Evolutionary conservation across 2,797 vertebrate genomes (phyloP), one percentile per base, ranked within the genome.

Genomic region (Gobio occitaniae): DNA sequence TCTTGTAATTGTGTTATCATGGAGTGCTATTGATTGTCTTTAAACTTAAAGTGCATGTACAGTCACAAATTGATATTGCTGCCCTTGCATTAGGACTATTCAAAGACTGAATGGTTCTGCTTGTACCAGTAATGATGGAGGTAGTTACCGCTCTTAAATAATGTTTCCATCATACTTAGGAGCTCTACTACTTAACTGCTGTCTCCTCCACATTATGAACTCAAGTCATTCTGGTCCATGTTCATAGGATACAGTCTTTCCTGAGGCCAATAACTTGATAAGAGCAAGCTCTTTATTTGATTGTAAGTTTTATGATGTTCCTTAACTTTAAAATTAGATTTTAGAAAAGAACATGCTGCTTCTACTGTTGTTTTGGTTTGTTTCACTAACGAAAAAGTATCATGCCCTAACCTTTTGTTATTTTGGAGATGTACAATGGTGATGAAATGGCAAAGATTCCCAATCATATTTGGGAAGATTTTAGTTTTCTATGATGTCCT

Each of bases 11-110:
- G 84, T 77, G 84, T 91, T 90, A 91, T 87, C 84, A 76, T 82
- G 83, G 87, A 90, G 86, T 88, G 86, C 86, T 91, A 91, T 91
- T 88, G 89, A 90, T 91, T 90, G 87, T 63, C 80, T 89, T 86
- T 84, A 85, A 88, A 84, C 82, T 86, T 89, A 87, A 89, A 91
- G 88, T 85, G 84, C 86, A 89, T 82, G 88, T 90, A 87, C 72
- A 76, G 87, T 90, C 87, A 86, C 89, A 90, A 87, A 90, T 80
- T 82, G 82, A 85, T 89, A 86, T 74, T 87, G 86, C 82, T 83
- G 84, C 59, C 87, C 89, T 80, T 81, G 77, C 56, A 78, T 87
- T 82, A 59, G 78, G 82, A 61, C 54, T 77, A 80, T 74, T 81
- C 65, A 83, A 85, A 88, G 80, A 79, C 82, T 83, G 83, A 85